Percentiles rank a stretch among this genome's conserved stretches.
Conservation (phyloP, 1,140 invertebrate species). For the Lerema accius region DNA sequence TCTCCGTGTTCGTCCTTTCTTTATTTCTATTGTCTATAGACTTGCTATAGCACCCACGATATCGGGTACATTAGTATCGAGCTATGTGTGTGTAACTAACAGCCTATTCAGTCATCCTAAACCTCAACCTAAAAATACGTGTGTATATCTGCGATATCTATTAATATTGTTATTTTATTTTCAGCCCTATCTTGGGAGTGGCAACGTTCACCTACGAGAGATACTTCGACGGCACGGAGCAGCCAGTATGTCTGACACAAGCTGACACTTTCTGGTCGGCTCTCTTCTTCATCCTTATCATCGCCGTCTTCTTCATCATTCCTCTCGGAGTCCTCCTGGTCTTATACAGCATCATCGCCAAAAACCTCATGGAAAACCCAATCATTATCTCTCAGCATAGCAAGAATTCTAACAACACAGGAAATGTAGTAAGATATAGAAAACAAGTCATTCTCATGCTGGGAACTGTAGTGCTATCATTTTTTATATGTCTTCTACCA, state of each 20-base stretch:
- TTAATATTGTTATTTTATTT: constrained; percentile 63
- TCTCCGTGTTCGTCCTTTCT: too few species aligned
- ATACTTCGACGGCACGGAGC: constrained; percentile 87
- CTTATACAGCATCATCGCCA: constrained; percentile 92
- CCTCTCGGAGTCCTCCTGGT: constrained; percentile 91
- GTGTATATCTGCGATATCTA: too few species aligned
- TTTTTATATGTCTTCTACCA: constrained; percentile 95
- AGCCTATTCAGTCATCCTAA: too few species aligned
- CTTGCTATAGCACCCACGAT: too few species aligned
- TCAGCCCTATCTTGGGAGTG: constrained; percentile 91
- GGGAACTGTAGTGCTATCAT: constrained; percentile 94
- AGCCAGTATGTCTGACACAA: constrained; percentile 89
- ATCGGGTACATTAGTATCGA: too few species aligned
- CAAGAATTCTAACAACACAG: constrained; percentile 77
- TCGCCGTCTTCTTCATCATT: constrained; percentile 92
- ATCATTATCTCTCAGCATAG: constrained; percentile 85
- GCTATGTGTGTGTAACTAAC: too few species aligned
- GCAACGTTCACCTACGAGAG: constrained; percentile 87
- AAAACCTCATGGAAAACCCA: constrained; percentile 91
- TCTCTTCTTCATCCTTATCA: constrained; percentile 90
- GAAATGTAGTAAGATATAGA: constrained; percentile 83
- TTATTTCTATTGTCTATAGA: too few species aligned
- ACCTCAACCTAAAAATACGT: too few species aligned
- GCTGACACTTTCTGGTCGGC: constrained; percentile 89
- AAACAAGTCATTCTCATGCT: constrained; percentile 95